phyloP scores from a whole-genome alignment of 2,888 invertebrate species.

The Scaptomyza polygonia region DNA sequence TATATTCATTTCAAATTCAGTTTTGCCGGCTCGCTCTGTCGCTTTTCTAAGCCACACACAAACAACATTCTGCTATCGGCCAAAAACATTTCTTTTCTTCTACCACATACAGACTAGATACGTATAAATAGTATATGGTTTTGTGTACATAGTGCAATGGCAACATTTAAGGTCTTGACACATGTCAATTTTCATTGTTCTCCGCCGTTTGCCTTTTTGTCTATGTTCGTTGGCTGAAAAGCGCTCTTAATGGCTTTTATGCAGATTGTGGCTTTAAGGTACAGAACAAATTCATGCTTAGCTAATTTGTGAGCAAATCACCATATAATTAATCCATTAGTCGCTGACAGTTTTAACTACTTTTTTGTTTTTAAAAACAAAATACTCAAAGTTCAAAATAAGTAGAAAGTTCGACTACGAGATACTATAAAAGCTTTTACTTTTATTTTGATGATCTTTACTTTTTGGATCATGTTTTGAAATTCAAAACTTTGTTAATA shows the following conservation, averaged over 20 bases:
- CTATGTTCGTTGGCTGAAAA: conserved; percentile 35
- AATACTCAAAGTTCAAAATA: not conserved
- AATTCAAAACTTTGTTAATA: no score
- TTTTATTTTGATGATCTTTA: no score
- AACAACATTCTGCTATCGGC: conserved; percentile 14
- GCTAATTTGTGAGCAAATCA: conserved; percentile 57
- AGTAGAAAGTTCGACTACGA: no score
- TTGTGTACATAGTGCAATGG: conserved; percentile 26
- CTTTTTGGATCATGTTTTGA: no score
- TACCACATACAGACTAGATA: not conserved
- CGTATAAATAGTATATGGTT: conserved; percentile 1
- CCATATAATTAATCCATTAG: conserved; percentile 23
- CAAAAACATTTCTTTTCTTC: conserved; percentile 32
- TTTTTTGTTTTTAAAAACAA: not conserved
- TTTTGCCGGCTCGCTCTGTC: conserved; percentile 45
- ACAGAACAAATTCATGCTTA: not conserved
- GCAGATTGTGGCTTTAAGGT: conserved; percentile 10
- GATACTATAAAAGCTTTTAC: no score
- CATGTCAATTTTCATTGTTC: conserved; percentile 60
- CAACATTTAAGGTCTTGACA: conserved; percentile 43
- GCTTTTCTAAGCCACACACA: conserved; percentile 50
- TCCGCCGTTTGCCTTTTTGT: conserved; percentile 36
- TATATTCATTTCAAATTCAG: conserved; percentile 8
- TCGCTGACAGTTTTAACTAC: conserved; percentile 3
- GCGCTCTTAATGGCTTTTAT: conserved; percentile 21